Evolutionary conservation across 2,113 vertebrate genomes (phyloP).

Genomic region (Micromys minutus): DNA sequence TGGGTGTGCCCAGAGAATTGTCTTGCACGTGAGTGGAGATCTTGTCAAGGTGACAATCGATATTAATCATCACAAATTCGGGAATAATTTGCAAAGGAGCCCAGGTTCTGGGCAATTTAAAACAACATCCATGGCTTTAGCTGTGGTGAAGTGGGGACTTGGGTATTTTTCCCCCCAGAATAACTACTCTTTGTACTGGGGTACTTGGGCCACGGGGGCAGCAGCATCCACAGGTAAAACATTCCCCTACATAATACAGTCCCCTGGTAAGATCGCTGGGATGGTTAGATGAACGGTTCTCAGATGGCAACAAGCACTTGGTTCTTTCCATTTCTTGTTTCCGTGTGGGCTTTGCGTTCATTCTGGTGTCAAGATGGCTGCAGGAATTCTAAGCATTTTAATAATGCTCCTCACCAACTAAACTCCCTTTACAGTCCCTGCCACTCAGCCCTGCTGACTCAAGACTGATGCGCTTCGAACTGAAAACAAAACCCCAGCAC

Average conservation of each 20-base stretch:
- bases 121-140: neutral
- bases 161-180: neutral
- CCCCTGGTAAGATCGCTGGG: neutral
- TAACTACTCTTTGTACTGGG: neutral
- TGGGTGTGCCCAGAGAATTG: neutral
- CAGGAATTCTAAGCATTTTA: constrained; percentile 63
- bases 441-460: neutral
- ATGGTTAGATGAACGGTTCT: neutral
- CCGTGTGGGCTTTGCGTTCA: constrained; percentile 7
- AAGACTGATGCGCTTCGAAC: neutral
- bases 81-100: neutral
- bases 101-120: neutral
- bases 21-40: neutral
- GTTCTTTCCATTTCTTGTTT: neutral
- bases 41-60: neutral
- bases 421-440: constrained; percentile 43
- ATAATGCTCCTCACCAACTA: constrained; percentile 41
- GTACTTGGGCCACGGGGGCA: neutral
- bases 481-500: neutral
- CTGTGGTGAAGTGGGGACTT: neutral
- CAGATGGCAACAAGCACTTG: neutral
- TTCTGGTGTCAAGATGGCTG: neutral
- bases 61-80: neutral
- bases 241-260: neutral
- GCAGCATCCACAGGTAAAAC: neutral